Base-by-base conservation (phyloP, 2,797 vertebrate genomes). In the Halcyon chelicuti region DNA sequence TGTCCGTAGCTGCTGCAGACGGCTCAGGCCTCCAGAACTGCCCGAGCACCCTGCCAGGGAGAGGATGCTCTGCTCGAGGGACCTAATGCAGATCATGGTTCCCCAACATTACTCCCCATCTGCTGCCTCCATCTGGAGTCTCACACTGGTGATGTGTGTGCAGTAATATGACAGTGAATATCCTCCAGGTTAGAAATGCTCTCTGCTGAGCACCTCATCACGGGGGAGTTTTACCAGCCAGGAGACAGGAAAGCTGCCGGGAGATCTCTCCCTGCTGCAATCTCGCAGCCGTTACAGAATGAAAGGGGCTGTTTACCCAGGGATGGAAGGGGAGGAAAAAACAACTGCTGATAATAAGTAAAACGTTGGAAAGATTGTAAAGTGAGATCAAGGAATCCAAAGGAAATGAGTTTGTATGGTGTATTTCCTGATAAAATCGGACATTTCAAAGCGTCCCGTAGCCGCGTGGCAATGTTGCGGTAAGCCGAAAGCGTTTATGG, bases 381-480 rank as follows among this genome's bases (percentile, higher is more conserved):
- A 94, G 70, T 19, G 66, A 60, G 39, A 82, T 71, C 25, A 62
- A 93, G 88, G 95, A 81, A 90, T 93, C 75, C n/a, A 67, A 57
- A 67, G 93, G 93, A 81, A 81, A 83, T 83, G 83, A 68, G 40
- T 88, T 95, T 88, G 78, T 84, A 42, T 47, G 73, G 60, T 28
- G 55, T 5, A 37, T 78, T 95, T 95, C 79, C 95, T 90, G 89
- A 93, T 94, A 78, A 88, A 93, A 82, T 84, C 44, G 47, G 87
- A 18, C 4, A 1, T 90, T 94, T 94, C 95, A 94, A 96, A 96
- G 87, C 6, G 12, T 80, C 79, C 62, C 62, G 79, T 10, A 7
- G 26, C 22, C 1, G 22, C 42, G 81, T 52, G 91, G 82, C 91
- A 72, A 72, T 9, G 88, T 18, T 66, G 80, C 8, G 51, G 55